Base-by-base conservation (phyloP, 2,113 vertebrate genomes). In the Cromileptes altivelis region DNA sequence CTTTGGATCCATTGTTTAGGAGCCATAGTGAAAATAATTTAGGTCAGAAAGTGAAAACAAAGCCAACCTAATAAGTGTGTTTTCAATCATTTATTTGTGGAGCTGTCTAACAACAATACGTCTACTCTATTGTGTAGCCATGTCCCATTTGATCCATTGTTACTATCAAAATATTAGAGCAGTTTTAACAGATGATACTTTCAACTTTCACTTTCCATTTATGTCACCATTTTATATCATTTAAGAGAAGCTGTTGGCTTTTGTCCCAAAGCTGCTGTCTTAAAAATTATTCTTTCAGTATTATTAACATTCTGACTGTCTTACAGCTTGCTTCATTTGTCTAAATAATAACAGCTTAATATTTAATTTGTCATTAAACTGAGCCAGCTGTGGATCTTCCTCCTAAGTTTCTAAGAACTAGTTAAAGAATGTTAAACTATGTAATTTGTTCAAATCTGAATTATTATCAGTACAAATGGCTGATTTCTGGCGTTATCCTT, bases 231-330 rank as follows among this genome's bases (percentile, higher is more conserved):
- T 58, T 58, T 12, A n/a, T 7, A n/a, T 30, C 0, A 19, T 50
- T 63, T 0, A 69, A 17, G 4, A 49, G 42, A 42, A 15, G 19
- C 6, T 18, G n/a, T 53, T 63, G 50, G 47, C 71, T 9, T 50
- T 62, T 25, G 30, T 27, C 67, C 56, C 6, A 7, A 30, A 55
- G 37, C 21, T 62, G 37, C 13, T 69, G 33, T 56, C 8, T 37
- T 40, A 14, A 25, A 49, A 18, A 37, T 37, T 0, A n/a, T 50
- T 18, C 21, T 49, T 45, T 61, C 19, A 50, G 27, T 19, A 63
- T 23, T 33, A n/a, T 71, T 71, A 67, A 67, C 55, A 87, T 83
- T 80, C 55, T 37, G 0, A 74, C 55, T 33, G 15, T 19, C 4
- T 18, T 27, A 19, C 4, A 52, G 40, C 27, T 53, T 55, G 4